phyloP scores from a whole-genome alignment of 2,797 vertebrate genomes.

The Tapirus indicus region DNA sequence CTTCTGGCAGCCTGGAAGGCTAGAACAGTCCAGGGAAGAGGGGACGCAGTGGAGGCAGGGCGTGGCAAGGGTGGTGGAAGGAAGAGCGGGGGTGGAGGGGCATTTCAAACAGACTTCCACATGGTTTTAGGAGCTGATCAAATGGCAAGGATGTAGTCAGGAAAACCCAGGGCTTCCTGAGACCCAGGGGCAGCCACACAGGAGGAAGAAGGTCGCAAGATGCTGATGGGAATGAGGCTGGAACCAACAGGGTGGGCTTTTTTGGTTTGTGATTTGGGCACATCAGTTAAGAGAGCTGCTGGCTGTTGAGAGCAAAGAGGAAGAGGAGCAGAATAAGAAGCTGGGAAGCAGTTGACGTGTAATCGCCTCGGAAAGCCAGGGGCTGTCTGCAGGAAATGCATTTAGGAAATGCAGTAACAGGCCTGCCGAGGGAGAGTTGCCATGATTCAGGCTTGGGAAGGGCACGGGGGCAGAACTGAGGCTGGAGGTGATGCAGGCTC shows the following conservation, averaged over 20 bases:
- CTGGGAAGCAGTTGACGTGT: neutral
- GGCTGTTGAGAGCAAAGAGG: neutral
- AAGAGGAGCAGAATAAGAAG: neutral
- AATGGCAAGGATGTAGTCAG: neutral
- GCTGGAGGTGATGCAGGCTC: neutral
- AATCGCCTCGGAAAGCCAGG: neutral
- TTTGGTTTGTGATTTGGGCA: neutral
- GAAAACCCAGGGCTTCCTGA: neutral
- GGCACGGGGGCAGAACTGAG: neutral
- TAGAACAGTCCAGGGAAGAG: neutral
- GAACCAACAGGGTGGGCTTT: neutral
- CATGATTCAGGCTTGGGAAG: neutral
- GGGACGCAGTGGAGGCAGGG: fast-evolving
- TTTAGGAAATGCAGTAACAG: neutral
- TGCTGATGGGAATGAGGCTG: neutral
- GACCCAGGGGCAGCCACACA: neutral
- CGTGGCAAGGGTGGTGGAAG: too few relatives aligned
- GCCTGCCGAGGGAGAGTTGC: neutral
- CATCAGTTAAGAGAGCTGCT: neutral
- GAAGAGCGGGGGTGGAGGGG: neutral
- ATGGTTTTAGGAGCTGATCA: neutral
- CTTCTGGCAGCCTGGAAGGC: neutral
- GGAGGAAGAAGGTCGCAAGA: neutral
- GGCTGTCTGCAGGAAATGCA: constrained; percentile 8
- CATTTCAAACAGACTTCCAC: neutral